Base-by-base conservation (phyloP, 2,113 vertebrate species). In the Ammodytes marinus region DNA sequence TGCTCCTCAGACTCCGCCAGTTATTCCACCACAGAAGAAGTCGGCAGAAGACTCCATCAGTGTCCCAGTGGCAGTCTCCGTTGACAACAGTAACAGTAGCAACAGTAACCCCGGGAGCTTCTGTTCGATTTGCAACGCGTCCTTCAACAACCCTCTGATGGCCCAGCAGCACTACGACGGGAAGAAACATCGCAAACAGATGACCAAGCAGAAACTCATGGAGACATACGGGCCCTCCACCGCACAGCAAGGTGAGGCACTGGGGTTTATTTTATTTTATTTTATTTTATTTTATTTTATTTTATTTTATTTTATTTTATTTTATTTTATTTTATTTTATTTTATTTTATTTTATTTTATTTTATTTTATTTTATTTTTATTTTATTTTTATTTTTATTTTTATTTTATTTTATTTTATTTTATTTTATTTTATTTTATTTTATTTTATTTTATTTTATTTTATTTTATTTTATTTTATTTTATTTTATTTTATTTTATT, bases 121-220 rank as follows among this genome's bases (percentile, higher is more conserved):
- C 93, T 99, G 98, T 94, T 95, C 94, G 89, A 97, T 97, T 89
- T 99, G 98, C 92, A 96, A 97, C 39, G 97, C 97, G 17, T 96
- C 96, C n/a, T 99, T 99, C 93, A 99, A 99, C 91, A 98, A 99
- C 80, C 97, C 97, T 0, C 94, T 95, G 57, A 99, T 99, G 97
- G 97, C 98, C 86, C 96, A 97, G 74, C 98, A 99, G 81, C 98
- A 99, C 92, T 99, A 99, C 0, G 94, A 92, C 50, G 98, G 98
- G 94, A 99, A 98, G 94, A 99, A 97, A 91, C 98, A 99, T 85
- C 95, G 96, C 89, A 99, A 99, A 83, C 97, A 97, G 76, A 95
- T 98, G 92, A 98, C 97, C 74, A 98, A 98, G 93, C 94, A 95
- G 89, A 98, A 98, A 84, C 96, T 99, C 86, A 97, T 99, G 96